Base-by-base conservation (phyloP, 2,888 invertebrate species). In the Aromia moschata region DNA sequence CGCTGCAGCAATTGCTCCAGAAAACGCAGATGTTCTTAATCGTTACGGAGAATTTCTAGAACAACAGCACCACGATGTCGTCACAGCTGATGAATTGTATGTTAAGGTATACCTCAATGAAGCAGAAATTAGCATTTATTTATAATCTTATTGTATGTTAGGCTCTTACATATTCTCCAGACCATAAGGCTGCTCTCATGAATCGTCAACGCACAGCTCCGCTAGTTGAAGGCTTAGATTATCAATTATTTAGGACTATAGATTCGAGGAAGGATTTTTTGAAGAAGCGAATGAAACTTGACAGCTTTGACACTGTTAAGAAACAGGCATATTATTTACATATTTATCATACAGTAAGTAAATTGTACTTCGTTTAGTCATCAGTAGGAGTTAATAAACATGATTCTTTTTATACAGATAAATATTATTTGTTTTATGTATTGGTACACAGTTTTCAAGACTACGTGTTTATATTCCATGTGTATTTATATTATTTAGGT, bases 311-410 rank as follows among this genome's bases (percentile, higher is more conserved):
- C 49, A 86, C 94, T 72, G 92, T 95, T 2, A 96, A 96, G 75
- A 93, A 93, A 76, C 97, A 98, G 80, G 95, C 95, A 1, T 98
- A 97, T 79, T 97, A 95, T 78, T 89, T 93, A 75, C 96, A 98
- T 77, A 95, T 98, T 62, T 96, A 97, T 80, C 98, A 98, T 76
- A 96, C 97, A 0, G 96, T 79, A 70, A 70, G 67, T 57, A 38
- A 11, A 25, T n/a, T 25, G 4, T 25, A 25, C 7, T 25, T 25
- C 7, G 25, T 25, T 25, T 5, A 25, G 7, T 5, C 3, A 5
- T 7, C 4, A 25, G 25, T 25, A 7, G 7, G 4, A 25, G 7
- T 7, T 25, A 25, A 25, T n/a, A n/a, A n/a, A n/a, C n/a, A n/a
- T n/a, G n/a, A n/a, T n/a, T n/a, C n/a, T n/a, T n/a, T n/a, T n/a